These are phyloP conservation scores for Gryllus bimaculatus DNA, from an alignment of 1,140 invertebrate genomes.

Conservation along the genomic window DNA sequence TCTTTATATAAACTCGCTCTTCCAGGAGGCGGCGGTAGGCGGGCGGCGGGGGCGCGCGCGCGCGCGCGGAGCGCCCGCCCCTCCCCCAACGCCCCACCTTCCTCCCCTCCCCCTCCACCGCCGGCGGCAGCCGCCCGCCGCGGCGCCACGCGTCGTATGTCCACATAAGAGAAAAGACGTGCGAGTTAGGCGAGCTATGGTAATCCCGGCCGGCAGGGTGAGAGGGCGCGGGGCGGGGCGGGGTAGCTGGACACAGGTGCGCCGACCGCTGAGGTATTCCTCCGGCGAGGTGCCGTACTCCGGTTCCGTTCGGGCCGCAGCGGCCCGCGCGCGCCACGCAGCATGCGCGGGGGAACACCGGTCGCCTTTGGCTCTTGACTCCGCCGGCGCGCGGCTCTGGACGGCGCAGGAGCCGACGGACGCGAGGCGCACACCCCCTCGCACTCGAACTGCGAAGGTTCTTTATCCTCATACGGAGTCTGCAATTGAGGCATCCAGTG, in stretches of 20 bases:
- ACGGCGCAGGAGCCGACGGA: no score
- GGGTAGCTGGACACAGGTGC: not conserved
- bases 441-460: no score
- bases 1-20: not conserved
- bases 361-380: not conserved
- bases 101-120: not conserved
- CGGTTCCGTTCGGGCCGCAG: not conserved
- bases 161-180: conserved; percentile 19
- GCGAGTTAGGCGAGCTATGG: not conserved
- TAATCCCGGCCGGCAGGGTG: not conserved
- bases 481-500: no score
- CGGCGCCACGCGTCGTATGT: conserved; percentile 24
- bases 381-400: no score
- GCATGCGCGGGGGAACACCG: no score
- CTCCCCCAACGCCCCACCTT: not conserved
- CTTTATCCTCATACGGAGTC: no score
- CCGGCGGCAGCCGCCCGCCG: conserved; percentile 23
- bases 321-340: no score
- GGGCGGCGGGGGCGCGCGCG: not conserved
- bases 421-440: no score
- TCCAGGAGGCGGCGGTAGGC: not conserved
- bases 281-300: not conserved
- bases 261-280: not conserved
- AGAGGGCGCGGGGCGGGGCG: no score
- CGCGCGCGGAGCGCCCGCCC: no score